phyloP scores from a whole-genome alignment of 1,140 invertebrate species.

The Coboldia fuscipes region DNA sequence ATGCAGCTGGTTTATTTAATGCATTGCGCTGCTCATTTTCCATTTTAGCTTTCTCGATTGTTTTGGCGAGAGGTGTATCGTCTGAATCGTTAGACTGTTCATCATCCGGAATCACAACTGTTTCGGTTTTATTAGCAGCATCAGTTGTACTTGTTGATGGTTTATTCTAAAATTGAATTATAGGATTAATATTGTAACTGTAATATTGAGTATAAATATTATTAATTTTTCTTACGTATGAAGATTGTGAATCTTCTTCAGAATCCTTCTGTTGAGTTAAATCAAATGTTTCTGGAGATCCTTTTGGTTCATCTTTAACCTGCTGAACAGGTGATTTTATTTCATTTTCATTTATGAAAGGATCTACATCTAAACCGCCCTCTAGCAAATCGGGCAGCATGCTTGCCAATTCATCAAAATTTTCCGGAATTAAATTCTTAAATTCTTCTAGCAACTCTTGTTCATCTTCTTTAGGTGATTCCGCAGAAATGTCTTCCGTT shows the following conservation, averaged over 20 bases:
- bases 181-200: too few relatives aligned
- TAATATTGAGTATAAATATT: too few relatives aligned
- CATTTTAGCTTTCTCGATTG: neutral
- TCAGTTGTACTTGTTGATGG: too few relatives aligned
- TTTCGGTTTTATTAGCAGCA: neutral
- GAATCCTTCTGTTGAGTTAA: too few relatives aligned
- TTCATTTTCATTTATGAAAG: neutral
- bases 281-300: too few relatives aligned
- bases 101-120: neutral
- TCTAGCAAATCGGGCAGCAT: constrained; percentile 12
- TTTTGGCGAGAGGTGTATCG: neutral
- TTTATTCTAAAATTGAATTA: too few relatives aligned
- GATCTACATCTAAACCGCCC: constrained; percentile 7
- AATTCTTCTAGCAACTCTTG: constrained; percentile 15
- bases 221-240: too few relatives aligned
- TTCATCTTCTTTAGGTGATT: constrained; percentile 11
- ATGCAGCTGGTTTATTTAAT: neutral
- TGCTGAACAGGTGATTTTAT: neutral
- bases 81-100: neutral
- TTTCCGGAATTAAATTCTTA: constrained; percentile 8
- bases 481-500: neutral
- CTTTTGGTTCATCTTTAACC: neutral
- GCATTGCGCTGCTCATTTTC: neutral
- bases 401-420: constrained; percentile 14
- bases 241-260: neutral